Base-by-base conservation (phyloP, 1,140 invertebrate species). In the Trichonephila clavata region DNA sequence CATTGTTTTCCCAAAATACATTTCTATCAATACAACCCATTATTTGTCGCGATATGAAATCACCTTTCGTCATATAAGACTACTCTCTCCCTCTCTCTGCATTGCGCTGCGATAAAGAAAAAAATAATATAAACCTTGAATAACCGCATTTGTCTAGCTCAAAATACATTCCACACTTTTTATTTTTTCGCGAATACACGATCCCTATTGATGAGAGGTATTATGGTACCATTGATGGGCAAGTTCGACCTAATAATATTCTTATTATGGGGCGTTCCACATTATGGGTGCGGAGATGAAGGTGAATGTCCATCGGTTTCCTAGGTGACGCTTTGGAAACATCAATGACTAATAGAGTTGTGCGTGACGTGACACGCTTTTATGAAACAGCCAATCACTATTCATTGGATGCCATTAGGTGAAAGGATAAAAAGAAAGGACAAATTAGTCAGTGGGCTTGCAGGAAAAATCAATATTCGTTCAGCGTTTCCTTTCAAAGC, bases 301-400 rank as follows among this genome's bases (percentile, higher is more conserved):
- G 89, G 89, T 90, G 71, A 90, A 81, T 84, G 81, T 86, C 90
- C 90, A 92, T 63, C 59, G 21, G 90, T 92, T 84, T 43, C 90
- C 61, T 65, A 60, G 81, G 80, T 24, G 43, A 92, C 60, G 81
- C 27, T 83, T 60, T 8, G 60, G 27, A 92, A 92, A 92, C 90
- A 92, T 92, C 90, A 32, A 90, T 90, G 88, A 90, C 71, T 90
- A 92, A 92, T 84, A 92, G 61, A 92, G 60, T 18, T 24, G 32
- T 84, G 80, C 90, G 90, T 92, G 80, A 84, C 57, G 61, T 84
- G 81, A 39, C 80, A 68, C 68, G 60, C n/a, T 24, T 92, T 84
- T 65, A 39, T 63, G 61, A 92, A 92, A 63, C 50, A 84, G 63
- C 81, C 61, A 57, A 77, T 84, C 81, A 92, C 24, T 65, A 84